Percentiles rank a stretch among this genome's conserved stretches.
These are phyloP conservation scores for Rhizoglyphus robini DNA, from an alignment of 1,140 invertebrate genomes.

Conservation along the genomic window DNA sequence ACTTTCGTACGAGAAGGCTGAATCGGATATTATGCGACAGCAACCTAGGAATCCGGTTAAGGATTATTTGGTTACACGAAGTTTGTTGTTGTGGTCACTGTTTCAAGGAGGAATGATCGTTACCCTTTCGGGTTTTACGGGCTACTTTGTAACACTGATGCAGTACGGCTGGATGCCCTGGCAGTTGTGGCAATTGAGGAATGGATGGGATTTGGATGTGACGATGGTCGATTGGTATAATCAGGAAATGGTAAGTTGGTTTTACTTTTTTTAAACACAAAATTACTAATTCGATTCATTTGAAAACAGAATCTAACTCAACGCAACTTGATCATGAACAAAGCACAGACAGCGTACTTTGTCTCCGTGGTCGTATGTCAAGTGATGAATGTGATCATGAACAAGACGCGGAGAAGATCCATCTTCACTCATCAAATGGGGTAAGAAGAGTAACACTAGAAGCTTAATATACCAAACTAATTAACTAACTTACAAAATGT, in stretches of 20 bases:
- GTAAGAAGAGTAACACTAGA: too few relatives aligned
- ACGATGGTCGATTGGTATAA: constrained; percentile 90
- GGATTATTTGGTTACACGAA: constrained; percentile 48
- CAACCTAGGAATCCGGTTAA: constrained; percentile 46
- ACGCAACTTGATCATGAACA: constrained; percentile 41
- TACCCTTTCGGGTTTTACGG: constrained; percentile 80
- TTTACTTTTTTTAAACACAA: too few relatives aligned
- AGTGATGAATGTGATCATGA: constrained; percentile 53
- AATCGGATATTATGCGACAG: constrained; percentile 55
- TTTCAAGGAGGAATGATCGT: constrained; percentile 99
- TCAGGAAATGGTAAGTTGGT: constrained; percentile 69
- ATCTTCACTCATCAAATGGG: constrained; percentile 50
- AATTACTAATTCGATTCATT: background rate
- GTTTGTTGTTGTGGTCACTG: constrained; percentile 59
- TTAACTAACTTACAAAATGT: too few relatives aligned
- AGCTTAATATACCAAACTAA: constrained; percentile 31
- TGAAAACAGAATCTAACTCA: background rate
- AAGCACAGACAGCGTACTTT: constrained; percentile 52
- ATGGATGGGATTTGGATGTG: constrained; percentile 83
- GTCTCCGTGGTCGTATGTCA: constrained; percentile 51
- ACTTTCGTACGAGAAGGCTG: constrained; percentile 50
- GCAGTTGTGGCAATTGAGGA: constrained; percentile 55
- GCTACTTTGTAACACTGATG: constrained; percentile 95
- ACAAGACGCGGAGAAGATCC: constrained; percentile 48
- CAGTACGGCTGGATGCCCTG: constrained; percentile 81